phyloP scores from a whole-genome alignment of 1,140 invertebrate genomes.

The Drosophila ogumai region DNA sequence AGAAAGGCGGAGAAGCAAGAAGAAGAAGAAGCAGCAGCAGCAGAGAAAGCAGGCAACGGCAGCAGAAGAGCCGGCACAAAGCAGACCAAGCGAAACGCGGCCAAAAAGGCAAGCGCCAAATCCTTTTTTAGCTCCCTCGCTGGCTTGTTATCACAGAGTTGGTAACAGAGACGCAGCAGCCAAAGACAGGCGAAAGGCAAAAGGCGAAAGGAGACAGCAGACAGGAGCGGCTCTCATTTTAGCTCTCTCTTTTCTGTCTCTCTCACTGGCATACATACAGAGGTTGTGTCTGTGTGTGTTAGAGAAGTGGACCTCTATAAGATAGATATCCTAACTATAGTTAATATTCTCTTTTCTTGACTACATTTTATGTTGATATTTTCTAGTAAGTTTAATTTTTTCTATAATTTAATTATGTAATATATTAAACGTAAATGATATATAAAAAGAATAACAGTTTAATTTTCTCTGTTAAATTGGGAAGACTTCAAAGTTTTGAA shows the following conservation, averaged over 20 bases:
- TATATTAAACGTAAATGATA: no score
- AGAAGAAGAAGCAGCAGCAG: conserved; percentile 8
- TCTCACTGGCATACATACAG: conserved; percentile 25
- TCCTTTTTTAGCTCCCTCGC: conserved; percentile 34
- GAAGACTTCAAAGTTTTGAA: no score
- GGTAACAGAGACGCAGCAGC: conserved; percentile 77
- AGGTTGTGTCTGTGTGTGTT: conserved; percentile 1
- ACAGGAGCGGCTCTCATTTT: conserved; percentile 23
- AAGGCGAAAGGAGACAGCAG: not conserved
- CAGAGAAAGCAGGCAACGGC: conserved; percentile 10
- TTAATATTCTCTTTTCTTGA: not conserved
- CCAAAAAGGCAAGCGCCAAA: conserved; percentile 46
- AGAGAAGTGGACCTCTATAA: conserved; percentile 4
- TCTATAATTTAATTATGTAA: no score
- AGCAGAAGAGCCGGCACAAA: conserved; percentile 54
- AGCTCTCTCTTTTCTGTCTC: conserved; percentile 20
- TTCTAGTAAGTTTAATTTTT: not conserved
- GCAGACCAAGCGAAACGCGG: conserved; percentile 37
- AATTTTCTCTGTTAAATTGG: no score
- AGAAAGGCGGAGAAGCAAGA: conserved; percentile 18
- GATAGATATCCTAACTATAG: not conserved
- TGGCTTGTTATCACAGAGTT: conserved; percentile 55
- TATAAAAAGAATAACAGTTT: no score
- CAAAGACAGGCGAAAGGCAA: conserved; percentile 47
- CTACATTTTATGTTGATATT: not conserved